phyloP scores from a whole-genome alignment of 2,113 vertebrate genomes.

The Sarotherodon lohbergeri region DNA sequence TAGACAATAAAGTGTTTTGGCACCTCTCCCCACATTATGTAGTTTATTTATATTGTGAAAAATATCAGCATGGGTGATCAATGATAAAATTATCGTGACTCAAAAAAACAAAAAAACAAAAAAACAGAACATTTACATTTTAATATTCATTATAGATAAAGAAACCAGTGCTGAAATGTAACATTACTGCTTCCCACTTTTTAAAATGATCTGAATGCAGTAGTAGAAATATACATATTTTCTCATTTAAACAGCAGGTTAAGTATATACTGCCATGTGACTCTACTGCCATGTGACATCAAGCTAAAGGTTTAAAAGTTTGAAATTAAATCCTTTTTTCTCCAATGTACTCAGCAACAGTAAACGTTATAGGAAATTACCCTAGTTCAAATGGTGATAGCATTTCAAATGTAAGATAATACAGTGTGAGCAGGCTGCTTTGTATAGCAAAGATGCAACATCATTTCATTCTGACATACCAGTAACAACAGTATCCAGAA shows the following conservation, averaged over 20 bases:
- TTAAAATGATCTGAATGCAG: neutral
- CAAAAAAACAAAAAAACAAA: rapidly evolving
- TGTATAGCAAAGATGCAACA: neutral
- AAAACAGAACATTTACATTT: neutral
- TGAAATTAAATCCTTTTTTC: neutral
- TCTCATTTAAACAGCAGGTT: neutral
- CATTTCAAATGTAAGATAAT: neutral
- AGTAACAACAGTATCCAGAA: neutral
- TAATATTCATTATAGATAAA: rapidly evolving
- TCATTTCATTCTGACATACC: neutral
- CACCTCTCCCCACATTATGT: neutral
- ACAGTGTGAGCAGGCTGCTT: neutral
- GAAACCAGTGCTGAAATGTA: neutral
- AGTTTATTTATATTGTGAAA: neutral
- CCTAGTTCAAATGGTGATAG: neutral
- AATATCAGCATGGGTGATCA: neutral
- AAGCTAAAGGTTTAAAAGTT: neutral
- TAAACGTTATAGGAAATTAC: neutral
- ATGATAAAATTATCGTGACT: neutral
- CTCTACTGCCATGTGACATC: neutral
- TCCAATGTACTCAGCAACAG: neutral
- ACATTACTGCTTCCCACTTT: neutral
- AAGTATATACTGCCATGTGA: neutral
- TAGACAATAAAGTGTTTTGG: neutral
- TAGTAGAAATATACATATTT: neutral